These are phyloP conservation scores for Coregonus suidteri DNA, from an alignment of 2,797 vertebrate genomes.

Conservation along the genomic window DNA sequence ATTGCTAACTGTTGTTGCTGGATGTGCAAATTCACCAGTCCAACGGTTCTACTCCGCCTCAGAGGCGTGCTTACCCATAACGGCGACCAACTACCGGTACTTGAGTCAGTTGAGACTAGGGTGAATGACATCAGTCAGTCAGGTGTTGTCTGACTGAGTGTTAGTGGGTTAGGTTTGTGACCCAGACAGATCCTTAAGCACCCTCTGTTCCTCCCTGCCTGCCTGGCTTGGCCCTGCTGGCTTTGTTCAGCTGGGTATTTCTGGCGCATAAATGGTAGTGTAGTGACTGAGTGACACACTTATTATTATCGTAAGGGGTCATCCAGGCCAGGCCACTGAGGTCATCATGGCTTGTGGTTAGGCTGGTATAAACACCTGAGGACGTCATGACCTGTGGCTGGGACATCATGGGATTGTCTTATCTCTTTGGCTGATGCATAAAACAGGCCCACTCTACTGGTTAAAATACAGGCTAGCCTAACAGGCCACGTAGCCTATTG, in stretches of 20 bases:
- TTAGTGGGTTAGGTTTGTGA: slow-evolving; percentile 26
- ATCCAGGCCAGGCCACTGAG: slow-evolving; percentile 35
- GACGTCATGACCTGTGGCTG: slow-evolving; percentile 15
- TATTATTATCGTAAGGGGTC: slow-evolving; percentile 54
- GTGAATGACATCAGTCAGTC: not conserved
- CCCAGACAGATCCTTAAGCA: slow-evolving; percentile 62
- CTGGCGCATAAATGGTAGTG: slow-evolving; percentile 15
- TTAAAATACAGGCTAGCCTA: not conserved
- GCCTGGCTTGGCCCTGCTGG: not conserved
- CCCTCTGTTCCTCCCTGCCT: slow-evolving; percentile 7
- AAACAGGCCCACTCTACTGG: not conserved
- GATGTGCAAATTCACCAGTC: slow-evolving; percentile 35
- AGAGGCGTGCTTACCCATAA: not conserved
- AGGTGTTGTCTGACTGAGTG: not conserved
- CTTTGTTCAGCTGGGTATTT: slow-evolving; percentile 61
- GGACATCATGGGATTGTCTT: slow-evolving; percentile 32
- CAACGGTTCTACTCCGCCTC: slow-evolving; percentile 8
- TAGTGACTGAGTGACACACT: slow-evolving; percentile 62
- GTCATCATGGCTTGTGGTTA: slow-evolving; percentile 46
- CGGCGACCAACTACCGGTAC: not conserved
- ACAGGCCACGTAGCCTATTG: not conserved
- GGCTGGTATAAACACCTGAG: slow-evolving; percentile 9
- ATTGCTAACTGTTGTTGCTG: slow-evolving; percentile 9
- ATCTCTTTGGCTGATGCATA: slow-evolving; percentile 17
- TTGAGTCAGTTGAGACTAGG: not conserved